Evolutionary conservation across 2,113 vertebrate genomes (phyloP), one percentile per base, ranked within the genome.

Genomic region (Zootoca vivipara): DNA sequence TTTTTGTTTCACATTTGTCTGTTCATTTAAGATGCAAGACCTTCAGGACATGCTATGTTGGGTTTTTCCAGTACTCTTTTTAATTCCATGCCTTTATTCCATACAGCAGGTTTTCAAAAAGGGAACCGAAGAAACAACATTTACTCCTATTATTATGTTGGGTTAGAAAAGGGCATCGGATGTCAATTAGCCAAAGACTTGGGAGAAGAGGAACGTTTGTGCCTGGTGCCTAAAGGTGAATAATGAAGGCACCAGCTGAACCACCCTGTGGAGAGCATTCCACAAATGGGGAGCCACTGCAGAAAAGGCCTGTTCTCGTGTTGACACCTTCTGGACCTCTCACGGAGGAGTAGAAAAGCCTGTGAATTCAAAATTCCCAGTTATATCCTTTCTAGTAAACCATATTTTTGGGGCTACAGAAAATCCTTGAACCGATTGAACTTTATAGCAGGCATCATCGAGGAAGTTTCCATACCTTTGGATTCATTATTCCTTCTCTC

Each of bases 401-500:
- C 1, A 15, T 13, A 6, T 89, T 90, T 91, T 62, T 83, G 35
- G 80, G 6, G 70, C 0, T n/a, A 64, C 38, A 77, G 33, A 4
- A 64, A 75, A 42, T 35, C 52, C 2, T 74, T 65, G 79, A 89
- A 74, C 10, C 56, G 58, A 20, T 62, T 62, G 18, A 62, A 62
- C 58, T 10, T 8, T 65, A 26, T 0, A 30, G 6, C 20, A 83
- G 42, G 73, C 90, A 62, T 3, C 6, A 85, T 22, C 38, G 89
- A 83, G 28, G 5, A 69, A 82, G 33, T 58, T 77, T 88, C 65
- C 87, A 13, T 95, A 99, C 99, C 97, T 98, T 96, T 92, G 98
- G 97, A 95, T 98, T 98, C 98, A 99, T 97, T 89, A 99, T 97
- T 82, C 98, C 99, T 95, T 99, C 97, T 91, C 97, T 96, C 85